Evolutionary conservation across 2,797 vertebrate genomes (phyloP).

Genomic region (Gymnothorax reevesii): DNA sequence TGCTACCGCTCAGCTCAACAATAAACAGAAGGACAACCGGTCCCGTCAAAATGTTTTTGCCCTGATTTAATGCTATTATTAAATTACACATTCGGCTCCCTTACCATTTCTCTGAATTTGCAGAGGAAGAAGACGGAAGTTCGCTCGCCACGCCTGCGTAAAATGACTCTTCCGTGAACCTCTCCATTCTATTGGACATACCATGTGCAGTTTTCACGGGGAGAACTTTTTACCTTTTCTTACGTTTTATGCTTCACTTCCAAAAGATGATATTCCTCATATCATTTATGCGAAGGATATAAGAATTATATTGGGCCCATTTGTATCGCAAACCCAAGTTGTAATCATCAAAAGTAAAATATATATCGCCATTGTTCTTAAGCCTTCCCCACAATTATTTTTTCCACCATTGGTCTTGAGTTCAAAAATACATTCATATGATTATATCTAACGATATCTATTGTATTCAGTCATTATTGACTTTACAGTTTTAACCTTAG

Average conservation of each 20-base stretch:
- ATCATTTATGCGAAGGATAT: neutral
- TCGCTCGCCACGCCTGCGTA: conserved; percentile 72
- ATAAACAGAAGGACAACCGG: neutral
- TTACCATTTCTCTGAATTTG: conserved; percentile 74
- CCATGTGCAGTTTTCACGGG: conserved; percentile 26
- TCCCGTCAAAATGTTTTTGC: neutral
- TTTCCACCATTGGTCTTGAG: neutral
- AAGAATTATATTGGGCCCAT: neutral
- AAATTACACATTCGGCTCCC: conserved; percentile 33
- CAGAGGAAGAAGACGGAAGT: conserved; percentile 73
- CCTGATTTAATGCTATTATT: conserved; percentile 17
- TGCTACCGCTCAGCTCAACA: neutral
- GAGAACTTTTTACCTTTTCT: neutral
- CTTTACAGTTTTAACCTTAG: neutral
- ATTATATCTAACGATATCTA: neutral
- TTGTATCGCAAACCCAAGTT: neutral
- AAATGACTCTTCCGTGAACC: conserved; percentile 51
- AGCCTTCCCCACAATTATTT: neutral
- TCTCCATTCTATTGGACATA: conserved; percentile 32
- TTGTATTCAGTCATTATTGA: neutral
- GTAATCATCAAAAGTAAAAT: neutral
- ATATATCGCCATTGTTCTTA: neutral
- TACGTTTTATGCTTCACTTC: neutral
- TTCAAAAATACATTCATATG: neutral
- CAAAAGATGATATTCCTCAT: neutral